These are phyloP conservation scores for Poeciliopsis gracilis DNA, from an alignment of 2,797 vertebrate species.

Conservation along the genomic window DNA sequence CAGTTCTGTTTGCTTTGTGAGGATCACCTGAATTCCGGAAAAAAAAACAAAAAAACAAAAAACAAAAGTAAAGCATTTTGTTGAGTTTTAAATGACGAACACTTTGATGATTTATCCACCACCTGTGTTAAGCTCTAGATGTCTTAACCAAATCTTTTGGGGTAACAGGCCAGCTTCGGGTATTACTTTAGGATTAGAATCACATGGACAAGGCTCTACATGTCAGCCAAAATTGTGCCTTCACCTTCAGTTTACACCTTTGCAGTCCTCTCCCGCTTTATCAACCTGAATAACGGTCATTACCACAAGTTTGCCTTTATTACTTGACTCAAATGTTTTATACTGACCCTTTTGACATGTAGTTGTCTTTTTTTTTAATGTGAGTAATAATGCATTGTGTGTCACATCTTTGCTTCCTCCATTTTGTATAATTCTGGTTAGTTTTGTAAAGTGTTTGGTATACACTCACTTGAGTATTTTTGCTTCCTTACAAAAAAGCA, in stretches of 20 bases:
- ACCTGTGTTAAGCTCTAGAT: conserved; percentile 64
- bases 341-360: conserved; percentile 76
- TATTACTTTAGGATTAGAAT: conserved; percentile 77
- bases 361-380: conserved; percentile 70
- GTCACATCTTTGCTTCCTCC: conserved; percentile 69
- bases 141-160: conserved; percentile 67
- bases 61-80: conserved; percentile 26
- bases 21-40: conserved; percentile 55
- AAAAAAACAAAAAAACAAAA: too few relatives aligned
- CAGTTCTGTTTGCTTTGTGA: conserved; percentile 71
- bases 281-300: conserved; percentile 78
- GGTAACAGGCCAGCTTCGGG: conserved; percentile 71
- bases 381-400: conserved; percentile 70
- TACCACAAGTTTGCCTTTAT: conserved; percentile 70
- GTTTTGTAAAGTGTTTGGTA: conserved; percentile 80
- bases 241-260: conserved; percentile 32
- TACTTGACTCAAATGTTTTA: conserved; percentile 71
- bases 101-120: conserved; percentile 49
- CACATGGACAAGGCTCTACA: conserved; percentile 68
- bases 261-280: conserved; percentile 52
- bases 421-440: conserved; percentile 81
- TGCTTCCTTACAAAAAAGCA: conserved; percentile 79
- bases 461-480: conserved; percentile 73
- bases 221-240: conserved; percentile 66
- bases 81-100: conserved; percentile 49